These are phyloP conservation scores for Epinotia brunnichana DNA, from an alignment of 2,888 invertebrate genomes.

Conservation along the genomic window DNA sequence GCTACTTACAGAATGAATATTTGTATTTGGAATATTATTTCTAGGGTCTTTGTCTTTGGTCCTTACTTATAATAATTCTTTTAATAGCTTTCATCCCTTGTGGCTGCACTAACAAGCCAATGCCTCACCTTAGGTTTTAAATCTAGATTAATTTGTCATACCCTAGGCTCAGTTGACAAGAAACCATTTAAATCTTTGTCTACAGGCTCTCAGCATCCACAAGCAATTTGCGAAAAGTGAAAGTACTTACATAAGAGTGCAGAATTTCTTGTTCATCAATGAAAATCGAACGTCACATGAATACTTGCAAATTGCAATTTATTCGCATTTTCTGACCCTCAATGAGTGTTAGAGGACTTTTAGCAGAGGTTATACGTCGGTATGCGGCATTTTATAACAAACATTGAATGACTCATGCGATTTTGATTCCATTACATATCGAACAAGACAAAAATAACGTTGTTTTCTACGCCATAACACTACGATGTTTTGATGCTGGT, in stretches of 20 bases:
- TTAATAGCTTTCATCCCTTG: too few relatives aligned
- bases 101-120: background rate
- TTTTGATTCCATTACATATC: slow-evolving; percentile 50
- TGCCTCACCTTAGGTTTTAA: background rate
- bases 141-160: background rate
- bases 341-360: slow-evolving; percentile 23
- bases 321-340: slow-evolving; percentile 6
- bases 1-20: too few relatives aligned
- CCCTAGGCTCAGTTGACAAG: background rate
- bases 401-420: slow-evolving; percentile 50
- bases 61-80: too few relatives aligned
- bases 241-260: slow-evolving; percentile 42
- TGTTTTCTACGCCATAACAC: slow-evolving; percentile 41
- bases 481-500: slow-evolving; percentile 38
- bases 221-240: slow-evolving; percentile 35
- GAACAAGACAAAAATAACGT: slow-evolving; percentile 50
- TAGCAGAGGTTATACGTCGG: slow-evolving; percentile 36
- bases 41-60: too few relatives aligned
- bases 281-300: slow-evolving; percentile 26
- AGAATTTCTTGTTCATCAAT: slow-evolving; percentile 32
- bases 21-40: too few relatives aligned
- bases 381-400: slow-evolving; percentile 45
- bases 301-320: slow-evolving; percentile 14
- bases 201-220: slow-evolving; percentile 8
- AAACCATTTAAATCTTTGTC: background rate